These are phyloP conservation scores for Platichthys flesus DNA, from an alignment of 2,113 vertebrate genomes.

Conservation along the genomic window DNA sequence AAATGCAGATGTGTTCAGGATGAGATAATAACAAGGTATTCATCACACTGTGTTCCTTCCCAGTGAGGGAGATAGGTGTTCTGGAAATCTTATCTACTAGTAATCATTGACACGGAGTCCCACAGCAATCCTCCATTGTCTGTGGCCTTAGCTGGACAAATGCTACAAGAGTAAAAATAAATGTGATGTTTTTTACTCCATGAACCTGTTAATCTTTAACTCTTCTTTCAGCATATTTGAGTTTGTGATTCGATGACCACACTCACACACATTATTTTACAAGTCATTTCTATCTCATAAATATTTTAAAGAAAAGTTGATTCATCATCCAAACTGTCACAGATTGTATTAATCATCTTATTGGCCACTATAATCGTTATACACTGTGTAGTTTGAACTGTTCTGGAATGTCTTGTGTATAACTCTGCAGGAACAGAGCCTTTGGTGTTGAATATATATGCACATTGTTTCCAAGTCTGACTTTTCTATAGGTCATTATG, in stretches of 20 bases:
- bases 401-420: neutral
- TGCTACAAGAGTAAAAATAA: neutral
- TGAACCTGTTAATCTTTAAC: too few relatives aligned
- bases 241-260: too few relatives aligned
- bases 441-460: neutral
- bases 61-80: neutral
- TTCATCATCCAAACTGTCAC: neutral
- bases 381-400: neutral
- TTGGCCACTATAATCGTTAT: too few relatives aligned
- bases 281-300: neutral
- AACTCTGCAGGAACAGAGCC: neutral
- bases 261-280: neutral
- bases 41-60: neutral
- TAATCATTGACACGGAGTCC: conserved; percentile 33
- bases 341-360: too few relatives aligned
- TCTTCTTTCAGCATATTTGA: too few relatives aligned
- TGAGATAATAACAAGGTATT: neutral
- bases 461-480: neutral
- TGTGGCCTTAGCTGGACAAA: neutral
- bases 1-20: neutral
- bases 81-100: conserved; percentile 7
- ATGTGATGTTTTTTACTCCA: too few relatives aligned
- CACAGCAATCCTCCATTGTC: neutral
- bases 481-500: neutral
- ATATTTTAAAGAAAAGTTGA: neutral